Evolutionary conservation across 1,140 invertebrate genomes (phyloP).

Genomic region (Zaprionus ornatus): DNA sequence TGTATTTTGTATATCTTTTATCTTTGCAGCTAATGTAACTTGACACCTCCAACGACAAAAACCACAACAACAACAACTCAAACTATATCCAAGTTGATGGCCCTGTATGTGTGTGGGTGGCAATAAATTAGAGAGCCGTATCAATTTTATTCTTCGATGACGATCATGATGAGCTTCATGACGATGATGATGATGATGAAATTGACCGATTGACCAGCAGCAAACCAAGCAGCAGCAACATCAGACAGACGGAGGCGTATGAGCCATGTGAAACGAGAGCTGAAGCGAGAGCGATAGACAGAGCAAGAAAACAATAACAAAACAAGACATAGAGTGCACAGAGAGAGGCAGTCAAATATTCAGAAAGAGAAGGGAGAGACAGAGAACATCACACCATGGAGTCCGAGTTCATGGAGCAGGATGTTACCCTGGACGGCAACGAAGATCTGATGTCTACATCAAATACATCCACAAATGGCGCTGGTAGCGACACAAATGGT

Average conservation of each 20-base stretch:
- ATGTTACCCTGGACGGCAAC: conserved; percentile 52
- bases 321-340: conserved; percentile 11
- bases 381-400: conserved; percentile 30
- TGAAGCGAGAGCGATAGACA: conserved; percentile 15
- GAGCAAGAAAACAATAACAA: conserved; percentile 15
- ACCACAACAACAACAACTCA: background rate
- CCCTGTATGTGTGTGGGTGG: conserved; percentile 42
- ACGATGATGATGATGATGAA: conserved; percentile 29
- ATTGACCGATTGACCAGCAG: conserved; percentile 50
- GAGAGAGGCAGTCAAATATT: background rate
- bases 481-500: conserved; percentile 57
- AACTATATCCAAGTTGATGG: conserved; percentile 32
- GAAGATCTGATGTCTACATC: conserved; percentile 74
- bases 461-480: conserved; percentile 65
- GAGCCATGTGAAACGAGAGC: conserved; percentile 60
- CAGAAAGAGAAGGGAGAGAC: conserved; percentile 5
- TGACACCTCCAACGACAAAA: conserved; percentile 50
- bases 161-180: conserved; percentile 2
- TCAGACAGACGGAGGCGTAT: conserved; percentile 39
- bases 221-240: conserved; percentile 6
- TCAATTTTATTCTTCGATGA: conserved; percentile 44
- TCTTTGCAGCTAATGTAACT: conserved; percentile 70
- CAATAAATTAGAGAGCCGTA: conserved; percentile 45
- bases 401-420: conserved; percentile 61
- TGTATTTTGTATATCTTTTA: conserved; percentile 51